A percentile compares a stretch with the other conserved stretches of the same genome.
phyloP scores from a whole-genome alignment of 2,888 invertebrate genomes.

The Drosophila neonasuta region DNA sequence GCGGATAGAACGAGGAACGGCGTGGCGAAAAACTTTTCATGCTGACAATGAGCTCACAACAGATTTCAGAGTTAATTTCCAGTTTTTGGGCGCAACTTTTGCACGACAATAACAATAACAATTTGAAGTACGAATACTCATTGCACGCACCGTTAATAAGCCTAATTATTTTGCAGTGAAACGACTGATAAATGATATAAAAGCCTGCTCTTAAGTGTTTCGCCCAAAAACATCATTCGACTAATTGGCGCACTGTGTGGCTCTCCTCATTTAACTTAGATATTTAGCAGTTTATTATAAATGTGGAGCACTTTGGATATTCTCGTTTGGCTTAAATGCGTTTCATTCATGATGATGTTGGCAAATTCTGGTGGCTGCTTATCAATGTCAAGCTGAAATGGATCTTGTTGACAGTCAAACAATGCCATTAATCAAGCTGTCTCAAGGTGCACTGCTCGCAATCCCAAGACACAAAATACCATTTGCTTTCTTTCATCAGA shows the following conservation, averaged over 20 bases:
- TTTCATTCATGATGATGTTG: not conserved
- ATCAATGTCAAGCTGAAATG: slow-evolving; percentile 68
- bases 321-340: slow-evolving; percentile 9
- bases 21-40: slow-evolving; percentile 58
- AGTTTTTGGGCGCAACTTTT: slow-evolving; percentile 60
- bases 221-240: slow-evolving; percentile 10
- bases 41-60: slow-evolving; percentile 77
- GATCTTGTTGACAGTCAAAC: slow-evolving; percentile 68
- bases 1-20: not conserved
- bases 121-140: slow-evolving; percentile 50
- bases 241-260: slow-evolving; percentile 46
- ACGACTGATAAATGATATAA: slow-evolving; percentile 51
- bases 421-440: slow-evolving; percentile 71
- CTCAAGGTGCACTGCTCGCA: slow-evolving; percentile 62
- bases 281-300: slow-evolving; percentile 46
- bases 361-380: slow-evolving; percentile 34
- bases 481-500: slow-evolving; percentile 17
- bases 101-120: slow-evolving; percentile 64
- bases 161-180: slow-evolving; percentile 64
- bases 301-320: slow-evolving; percentile 28
- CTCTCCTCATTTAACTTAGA: slow-evolving; percentile 3
- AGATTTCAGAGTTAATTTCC: slow-evolving; percentile 76
- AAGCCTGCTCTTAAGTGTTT: slow-evolving; percentile 38
- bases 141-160: slow-evolving; percentile 72
- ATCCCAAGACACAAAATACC: slow-evolving; percentile 25